Evolutionary conservation across 2,113 vertebrate genomes (phyloP), one percentile per base, ranked within the genome.

Genomic region (Callorhinus ursinus): DNA sequence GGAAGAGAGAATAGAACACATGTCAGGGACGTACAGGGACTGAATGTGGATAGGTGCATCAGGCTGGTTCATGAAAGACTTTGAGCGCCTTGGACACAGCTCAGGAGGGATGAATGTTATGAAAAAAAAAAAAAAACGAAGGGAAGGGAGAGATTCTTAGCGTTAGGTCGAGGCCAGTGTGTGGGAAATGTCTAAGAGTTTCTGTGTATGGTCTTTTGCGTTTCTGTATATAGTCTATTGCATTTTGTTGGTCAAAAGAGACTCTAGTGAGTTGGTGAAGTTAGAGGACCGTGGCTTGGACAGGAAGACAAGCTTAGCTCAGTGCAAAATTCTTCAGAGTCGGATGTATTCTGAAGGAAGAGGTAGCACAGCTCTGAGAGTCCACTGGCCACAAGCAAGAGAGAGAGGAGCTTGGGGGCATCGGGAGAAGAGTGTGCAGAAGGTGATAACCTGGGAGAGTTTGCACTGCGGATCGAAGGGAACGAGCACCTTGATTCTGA

Each of bases 151-250:
- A 72, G 21, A 61, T 19, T 46, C 63, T 79, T 91, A 42, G 7
- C 26, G 57, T 88, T 97, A 88, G 61, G 36, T 92, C 57, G 88
- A 86, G 49, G 84, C 39, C 57, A 39, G 21, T 67, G 36, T 96
- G 53, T 97, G 67, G 95, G 88, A 94, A 93, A 65, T 95, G 22
- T 65, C 53, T 93, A 65, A 95, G 80, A 80, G 57, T 85, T 91
- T 69, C 85, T 86, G 79, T 74, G 28, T 92, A 79, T 90, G 36
- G 12, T 93, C 42, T 88, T 33, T 96, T 94, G n/a, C 46, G 24
- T 97, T 96, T 85, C 85, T 86, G 79, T 74, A n/a, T 92, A 79
- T 90, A 46, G 12, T 93, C 42, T 88, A 36, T 96, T 94, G n/a
- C 46, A 31, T 97, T 96, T 85, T 93, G 49, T 96, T 93, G 76